Evolutionary conservation across 2,888 invertebrate genomes (phyloP), one percentile per base, ranked within the genome.

Genomic region (Apamea crenata): DNA sequence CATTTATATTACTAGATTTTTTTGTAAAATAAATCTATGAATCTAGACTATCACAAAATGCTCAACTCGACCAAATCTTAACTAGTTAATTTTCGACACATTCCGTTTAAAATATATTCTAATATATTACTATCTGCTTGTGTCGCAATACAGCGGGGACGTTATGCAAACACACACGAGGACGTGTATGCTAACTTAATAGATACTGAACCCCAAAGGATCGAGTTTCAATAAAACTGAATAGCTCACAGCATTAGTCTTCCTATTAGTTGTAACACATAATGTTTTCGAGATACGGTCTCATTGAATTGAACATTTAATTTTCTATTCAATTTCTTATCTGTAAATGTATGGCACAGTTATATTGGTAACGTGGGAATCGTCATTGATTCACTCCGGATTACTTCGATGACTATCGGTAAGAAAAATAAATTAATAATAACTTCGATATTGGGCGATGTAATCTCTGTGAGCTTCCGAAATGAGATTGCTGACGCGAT

Each of bases 321-420:
- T 96, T 94, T 95, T 93, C 94, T 93, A 95, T 96, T 95, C 93
- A 95, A 94, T 93, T 90, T 90, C 94, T 95, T 95, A 96, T 96
- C 96, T 95, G 86, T 93, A 92, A 95, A 93, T 93, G 92, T 93
- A 91, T 92, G 91, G 92, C 89, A 91, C 90, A 89, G 91, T 93
- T 90, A 92, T 93, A 94, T 94, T 93, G 90, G 94, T 94, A 94
- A 95, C 96, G 96, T 96, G 96, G 94, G 96, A 96, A 96, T 94
- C 92, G 91, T 94, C 93, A 94, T 92, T 92, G 92, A 90, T 91
- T 91, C 93, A 91, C 93, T 94, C 90, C 94, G 95, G 95, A 95
- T 96, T 96, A 96, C 94, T 93, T 92, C 89, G 96, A 96, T 96
- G 93, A 83, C 89, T 95, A 96, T 96, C 96, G 83, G 73, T 85